A percentile compares a stretch with the other conserved stretches of the same genome.
These are phyloP conservation scores for Hylaea fasciaria DNA, from an alignment of 2,888 invertebrate species.

Conservation along the genomic window DNA sequence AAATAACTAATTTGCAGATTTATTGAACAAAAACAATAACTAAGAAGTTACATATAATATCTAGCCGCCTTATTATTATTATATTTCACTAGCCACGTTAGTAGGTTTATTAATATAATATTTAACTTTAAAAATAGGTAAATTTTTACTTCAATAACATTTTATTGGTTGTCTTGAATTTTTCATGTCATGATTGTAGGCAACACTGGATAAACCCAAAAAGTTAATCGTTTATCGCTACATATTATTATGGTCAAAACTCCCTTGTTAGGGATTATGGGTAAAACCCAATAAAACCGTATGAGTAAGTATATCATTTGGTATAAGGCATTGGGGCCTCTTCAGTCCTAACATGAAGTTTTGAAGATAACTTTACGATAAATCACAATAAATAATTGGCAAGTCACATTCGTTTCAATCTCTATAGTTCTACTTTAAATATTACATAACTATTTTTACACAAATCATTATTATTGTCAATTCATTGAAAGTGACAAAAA, in stretches of 20 bases:
- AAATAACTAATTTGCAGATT: conserved; percentile 16
- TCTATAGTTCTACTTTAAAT: conserved; percentile 19
- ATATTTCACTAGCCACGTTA: conserved; percentile 59
- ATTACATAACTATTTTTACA: conserved; percentile 34
- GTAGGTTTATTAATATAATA: no score
- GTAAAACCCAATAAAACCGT: no score
- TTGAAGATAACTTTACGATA: background rate
- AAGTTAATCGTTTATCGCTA: no score
- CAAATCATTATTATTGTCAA: conserved; percentile 40
- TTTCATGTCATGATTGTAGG: background rate
- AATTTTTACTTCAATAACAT: background rate
- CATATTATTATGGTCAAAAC: no score
- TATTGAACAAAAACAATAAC: conserved; percentile 35
- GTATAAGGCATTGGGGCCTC: no score
- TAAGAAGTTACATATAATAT: conserved; percentile 42
- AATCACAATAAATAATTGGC: conserved; percentile 5
- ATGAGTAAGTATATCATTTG: no score
- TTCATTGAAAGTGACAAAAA: conserved; percentile 32
- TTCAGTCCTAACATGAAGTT: no score
- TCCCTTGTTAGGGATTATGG: no score
- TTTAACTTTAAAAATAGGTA: conserved; percentile 37
- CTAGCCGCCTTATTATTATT: conserved; percentile 49
- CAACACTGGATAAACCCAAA: background rate
- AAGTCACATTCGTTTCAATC: conserved; percentile 21
- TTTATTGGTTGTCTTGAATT: background rate